These are phyloP conservation scores for Bombus waltoni DNA, from an alignment of 1,140 invertebrate species.

Conservation along the genomic window DNA sequence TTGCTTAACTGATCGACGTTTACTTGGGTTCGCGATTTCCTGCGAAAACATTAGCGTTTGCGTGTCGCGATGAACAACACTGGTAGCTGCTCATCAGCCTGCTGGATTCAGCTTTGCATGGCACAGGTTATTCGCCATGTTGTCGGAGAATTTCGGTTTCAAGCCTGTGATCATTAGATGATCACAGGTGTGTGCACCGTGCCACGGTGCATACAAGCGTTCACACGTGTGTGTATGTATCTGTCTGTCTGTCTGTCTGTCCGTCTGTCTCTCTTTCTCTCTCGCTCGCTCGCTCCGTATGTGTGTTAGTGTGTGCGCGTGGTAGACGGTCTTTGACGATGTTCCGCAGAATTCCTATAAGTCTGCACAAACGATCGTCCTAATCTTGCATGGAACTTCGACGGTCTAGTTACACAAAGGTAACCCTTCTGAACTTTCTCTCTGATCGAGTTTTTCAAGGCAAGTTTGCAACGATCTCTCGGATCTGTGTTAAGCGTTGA, in stretches of 20 bases:
- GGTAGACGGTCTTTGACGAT: slow-evolving; percentile 37
- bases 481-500: neutral
- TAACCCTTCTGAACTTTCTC: slow-evolving; percentile 17
- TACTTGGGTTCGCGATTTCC: slow-evolving; percentile 24
- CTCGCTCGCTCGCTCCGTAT: no score
- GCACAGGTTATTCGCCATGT: slow-evolving; percentile 42
- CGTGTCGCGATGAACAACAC: slow-evolving; percentile 35
- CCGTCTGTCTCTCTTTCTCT: no score
- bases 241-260: no score
- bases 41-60: slow-evolving; percentile 41
- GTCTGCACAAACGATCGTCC: slow-evolving; percentile 53
- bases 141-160: slow-evolving; percentile 48
- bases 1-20: slow-evolving; percentile 32
- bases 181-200: no score
- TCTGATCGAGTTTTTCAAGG: slow-evolving; percentile 20
- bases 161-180: slow-evolving; percentile 49
- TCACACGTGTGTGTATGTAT: neutral
- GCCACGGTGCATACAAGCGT: neutral
- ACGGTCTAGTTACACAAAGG: slow-evolving; percentile 41
- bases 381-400: slow-evolving; percentile 48
- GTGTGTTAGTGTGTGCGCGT: no score
- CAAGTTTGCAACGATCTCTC: neutral
- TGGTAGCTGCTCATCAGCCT: slow-evolving; percentile 49
- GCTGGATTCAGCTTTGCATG: slow-evolving; percentile 43
- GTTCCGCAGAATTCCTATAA: slow-evolving; percentile 28